A percentile compares a stretch with the other conserved stretches of the same genome.
phyloP scores from a whole-genome alignment of 2,797 vertebrate species.

The Sebastes baramenuke region DNA sequence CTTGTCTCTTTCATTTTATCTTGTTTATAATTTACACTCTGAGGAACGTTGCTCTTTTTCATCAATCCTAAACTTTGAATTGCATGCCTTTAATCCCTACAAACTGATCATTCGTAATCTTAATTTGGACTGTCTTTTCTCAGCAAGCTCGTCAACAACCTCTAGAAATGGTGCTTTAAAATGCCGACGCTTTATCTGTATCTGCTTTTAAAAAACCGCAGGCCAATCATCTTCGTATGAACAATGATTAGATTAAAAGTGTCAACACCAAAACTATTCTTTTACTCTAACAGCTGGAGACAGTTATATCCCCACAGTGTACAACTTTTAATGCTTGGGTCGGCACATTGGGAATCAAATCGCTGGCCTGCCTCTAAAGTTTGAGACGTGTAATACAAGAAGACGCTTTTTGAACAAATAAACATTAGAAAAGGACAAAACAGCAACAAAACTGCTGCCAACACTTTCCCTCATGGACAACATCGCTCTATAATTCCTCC shows the following conservation, averaged over 20 bases:
- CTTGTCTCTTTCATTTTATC: not conserved
- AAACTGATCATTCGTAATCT: not conserved
- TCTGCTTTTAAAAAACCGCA: slow-evolving; percentile 3
- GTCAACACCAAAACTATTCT: not conserved
- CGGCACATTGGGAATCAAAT: not conserved
- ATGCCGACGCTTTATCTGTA: not conserved
- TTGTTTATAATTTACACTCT: not conserved
- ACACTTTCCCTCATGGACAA: not conserved
- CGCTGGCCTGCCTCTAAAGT: not conserved
- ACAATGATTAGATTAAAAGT: slow-evolving; percentile 25
- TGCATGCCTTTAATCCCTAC: not conserved
- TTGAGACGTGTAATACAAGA: not conserved
- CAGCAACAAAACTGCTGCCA: not conserved
- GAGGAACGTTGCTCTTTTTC: not conserved
- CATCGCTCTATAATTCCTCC: slow-evolving; percentile 19
- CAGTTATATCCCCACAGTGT: not conserved
- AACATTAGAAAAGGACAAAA: not conserved
- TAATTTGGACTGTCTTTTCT: not conserved
- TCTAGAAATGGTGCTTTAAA: not conserved
- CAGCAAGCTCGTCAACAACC: not conserved
- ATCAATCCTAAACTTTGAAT: not conserved
- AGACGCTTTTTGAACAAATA: not conserved
- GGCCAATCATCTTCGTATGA: slow-evolving; percentile 2
- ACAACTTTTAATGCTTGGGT: not conserved
- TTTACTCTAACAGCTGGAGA: slow-evolving; percentile 10